Base-by-base conservation (phyloP, 1,140 invertebrate genomes). In the Maniola jurtina region DNA sequence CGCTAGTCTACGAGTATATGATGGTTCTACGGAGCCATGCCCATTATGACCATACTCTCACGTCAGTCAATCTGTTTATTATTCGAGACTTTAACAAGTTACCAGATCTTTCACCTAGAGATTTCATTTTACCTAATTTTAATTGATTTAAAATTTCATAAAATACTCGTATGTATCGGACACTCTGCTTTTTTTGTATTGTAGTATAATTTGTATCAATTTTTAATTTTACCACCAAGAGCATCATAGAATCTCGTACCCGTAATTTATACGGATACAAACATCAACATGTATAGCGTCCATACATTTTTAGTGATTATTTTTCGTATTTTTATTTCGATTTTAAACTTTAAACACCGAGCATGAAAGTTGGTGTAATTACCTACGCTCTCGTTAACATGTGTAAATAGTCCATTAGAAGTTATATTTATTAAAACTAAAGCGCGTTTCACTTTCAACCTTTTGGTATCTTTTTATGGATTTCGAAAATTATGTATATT, bases 381-480 rank as follows among this genome's bases (percentile, higher is more conserved):
- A 34, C 55, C 52, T 34, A 57, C 55, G 36, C 48, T 60, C 47
- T 62, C 66, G 55, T 68, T 64, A 64, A 63, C 62, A 71, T 61
- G 16, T 81, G 77, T 79, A 80, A 67, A 81, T 80, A 81, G 72
- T 71, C 74, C 75, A 78, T 77, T 76, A 68, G 66, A 66, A 61
- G 73, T 72, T 70, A 70, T 80, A 74, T 76, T 74, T 78, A 75
- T 72, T 70, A 52, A 57, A 57, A 64, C 16, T 45, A 64, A 65
- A 50, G 15, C 54, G 69, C 61, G 66, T 66, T 65, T 72, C 68
- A 60, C 45, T 62, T 58, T 66, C 75, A 79, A 80, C 75, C 76
- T 68, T 83, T 77, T 75, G 58, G 68, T 81, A 80, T 81, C 77
- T 83, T 81, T 78, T 65, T 72, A 72, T 73, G 66, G 72, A 68